These are phyloP conservation scores for Alentia gelatinosa DNA, from an alignment of 2,888 invertebrate genomes.

Conservation along the genomic window DNA sequence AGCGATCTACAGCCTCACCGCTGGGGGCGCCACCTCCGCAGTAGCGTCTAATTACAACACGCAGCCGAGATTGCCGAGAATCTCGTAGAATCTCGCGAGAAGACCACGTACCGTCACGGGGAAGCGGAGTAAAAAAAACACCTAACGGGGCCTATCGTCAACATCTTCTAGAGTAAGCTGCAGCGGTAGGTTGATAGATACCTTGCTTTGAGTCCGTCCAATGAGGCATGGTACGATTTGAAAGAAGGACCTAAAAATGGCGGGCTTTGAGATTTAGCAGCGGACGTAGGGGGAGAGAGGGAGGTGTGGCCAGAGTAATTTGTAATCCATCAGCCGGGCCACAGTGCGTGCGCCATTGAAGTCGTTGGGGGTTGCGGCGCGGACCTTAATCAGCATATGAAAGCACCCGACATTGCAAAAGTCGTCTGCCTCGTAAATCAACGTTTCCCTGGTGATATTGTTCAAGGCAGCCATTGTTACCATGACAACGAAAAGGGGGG, in stretches of 20 bases:
- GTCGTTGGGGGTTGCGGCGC: not conserved
- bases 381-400: conserved; percentile 18
- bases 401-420: not conserved
- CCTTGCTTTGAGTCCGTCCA: not conserved
- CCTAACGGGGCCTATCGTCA: not conserved
- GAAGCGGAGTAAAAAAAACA: not conserved
- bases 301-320: conserved; percentile 7
- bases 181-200: not conserved
- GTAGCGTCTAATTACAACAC: not conserved
- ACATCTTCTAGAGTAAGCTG: not conserved
- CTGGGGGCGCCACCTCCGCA: not conserved
- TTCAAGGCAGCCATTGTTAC: not conserved
- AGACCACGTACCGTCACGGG: not conserved
- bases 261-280: not conserved
- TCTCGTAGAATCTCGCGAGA: not conserved
- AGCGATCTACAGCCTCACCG: not conserved
- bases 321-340: conserved; percentile 2
- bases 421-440: not conserved
- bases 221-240: not conserved
- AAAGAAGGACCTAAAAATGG: not conserved
- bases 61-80: not conserved
- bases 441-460: not conserved
- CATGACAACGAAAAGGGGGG: not conserved
- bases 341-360: conserved; percentile 13
- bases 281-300: not conserved